These are phyloP conservation scores for Montipora foliosa DNA, from an alignment of 64 coral and sea anemone genomes.

Conservation along the genomic window DNA sequence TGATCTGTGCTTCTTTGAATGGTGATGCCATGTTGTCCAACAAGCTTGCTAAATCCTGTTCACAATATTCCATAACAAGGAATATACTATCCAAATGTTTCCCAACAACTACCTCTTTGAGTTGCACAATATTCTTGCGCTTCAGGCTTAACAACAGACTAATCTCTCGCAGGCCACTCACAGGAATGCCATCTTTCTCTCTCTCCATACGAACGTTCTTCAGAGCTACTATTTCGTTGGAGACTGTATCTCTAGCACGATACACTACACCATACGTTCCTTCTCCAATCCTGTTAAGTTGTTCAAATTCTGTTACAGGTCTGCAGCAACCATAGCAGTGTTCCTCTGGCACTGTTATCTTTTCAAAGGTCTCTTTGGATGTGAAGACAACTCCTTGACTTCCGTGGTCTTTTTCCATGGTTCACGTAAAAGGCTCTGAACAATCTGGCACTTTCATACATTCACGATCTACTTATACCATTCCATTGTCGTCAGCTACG, in stretches of 20 bases:
- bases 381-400: slow-evolving; percentile 33
- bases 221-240: slow-evolving; percentile 88
- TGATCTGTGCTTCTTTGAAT: slow-evolving; percentile 93
- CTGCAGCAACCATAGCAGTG: slow-evolving; percentile 85
- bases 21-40: slow-evolving; percentile 94
- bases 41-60: slow-evolving; percentile 95
- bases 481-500: too few relatives aligned
- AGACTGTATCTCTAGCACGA: slow-evolving; percentile 87
- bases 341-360: slow-evolving; percentile 65
- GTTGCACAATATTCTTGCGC: slow-evolving; percentile 86
- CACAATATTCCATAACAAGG: slow-evolving; percentile 98
- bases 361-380: slow-evolving; percentile 75
- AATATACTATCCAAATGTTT: slow-evolving; percentile 97
- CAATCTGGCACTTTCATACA: too few relatives aligned
- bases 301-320: slow-evolving; percentile 96
- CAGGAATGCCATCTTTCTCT: slow-evolving; percentile 93
- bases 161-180: slow-evolving; percentile 93
- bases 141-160: slow-evolving; percentile 83
- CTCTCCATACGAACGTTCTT: slow-evolving; percentile 98
- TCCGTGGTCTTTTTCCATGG: not conserved
- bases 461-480: too few relatives aligned
- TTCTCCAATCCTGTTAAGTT: slow-evolving; percentile 97
- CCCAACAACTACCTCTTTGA: slow-evolving; percentile 94
- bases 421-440: not conserved
- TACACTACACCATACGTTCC: slow-evolving; percentile 98